These are phyloP conservation scores for Brachyopa scutellaris DNA, from an alignment of 2,888 invertebrate species.

Conservation along the genomic window DNA sequence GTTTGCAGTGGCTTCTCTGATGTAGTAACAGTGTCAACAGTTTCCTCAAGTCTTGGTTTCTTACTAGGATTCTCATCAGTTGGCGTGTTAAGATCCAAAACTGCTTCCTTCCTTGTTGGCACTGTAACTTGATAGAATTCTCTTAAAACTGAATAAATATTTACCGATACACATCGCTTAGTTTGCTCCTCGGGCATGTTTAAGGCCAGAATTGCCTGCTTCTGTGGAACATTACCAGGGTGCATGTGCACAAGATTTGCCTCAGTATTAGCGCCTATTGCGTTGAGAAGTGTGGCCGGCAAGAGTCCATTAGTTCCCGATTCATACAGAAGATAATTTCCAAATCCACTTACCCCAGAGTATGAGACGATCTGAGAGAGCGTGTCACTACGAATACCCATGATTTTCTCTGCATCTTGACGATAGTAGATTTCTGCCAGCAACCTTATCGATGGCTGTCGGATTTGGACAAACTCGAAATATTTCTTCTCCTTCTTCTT, in stretches of 20 bases:
- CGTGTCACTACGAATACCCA: conserved; percentile 92
- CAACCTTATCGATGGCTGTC: conserved; percentile 91
- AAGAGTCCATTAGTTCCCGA: conserved; percentile 93
- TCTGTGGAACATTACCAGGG: conserved; percentile 91
- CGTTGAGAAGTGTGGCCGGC: conserved; percentile 91
- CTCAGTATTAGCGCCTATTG: conserved; percentile 86
- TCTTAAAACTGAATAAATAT: conserved; percentile 88
- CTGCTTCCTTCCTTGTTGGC: conserved; percentile 52
- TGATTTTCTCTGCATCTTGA: conserved; percentile 88
- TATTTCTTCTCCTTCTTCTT: conserved; percentile 98
- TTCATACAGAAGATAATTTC: conserved; percentile 92
- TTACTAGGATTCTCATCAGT: conserved; percentile 74
- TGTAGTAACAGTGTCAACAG: conserved; percentile 52
- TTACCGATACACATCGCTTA: conserved; percentile 88
- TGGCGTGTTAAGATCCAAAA: conserved; percentile 22
- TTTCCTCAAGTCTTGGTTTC: conserved; percentile 79
- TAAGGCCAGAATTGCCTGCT: conserved; percentile 90
- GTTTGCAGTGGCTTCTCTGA: conserved; percentile 79
- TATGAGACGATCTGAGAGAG: conserved; percentile 93
- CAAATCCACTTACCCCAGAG: conserved; percentile 90
- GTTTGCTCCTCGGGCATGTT: conserved; percentile 89
- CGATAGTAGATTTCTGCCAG: conserved; percentile 92
- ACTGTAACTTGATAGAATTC: conserved; percentile 85
- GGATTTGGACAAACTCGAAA: conserved; percentile 90
- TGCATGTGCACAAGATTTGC: conserved; percentile 89